Conservation (phyloP, 2,888 invertebrate species). For the Tyria jacobaeae region DNA sequence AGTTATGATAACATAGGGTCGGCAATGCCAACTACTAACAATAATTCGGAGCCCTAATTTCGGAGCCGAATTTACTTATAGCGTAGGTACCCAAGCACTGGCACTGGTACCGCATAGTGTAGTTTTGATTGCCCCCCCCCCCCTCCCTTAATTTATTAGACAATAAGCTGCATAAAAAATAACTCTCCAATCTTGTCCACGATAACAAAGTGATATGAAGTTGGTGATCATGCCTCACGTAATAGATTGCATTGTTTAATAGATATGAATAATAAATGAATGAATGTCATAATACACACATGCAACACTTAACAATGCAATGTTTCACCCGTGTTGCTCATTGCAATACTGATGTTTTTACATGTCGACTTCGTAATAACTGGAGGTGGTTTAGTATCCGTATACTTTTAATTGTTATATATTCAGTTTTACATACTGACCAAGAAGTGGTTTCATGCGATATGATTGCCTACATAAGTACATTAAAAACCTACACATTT, state of each 20-base stretch:
- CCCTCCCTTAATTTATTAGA: background rate
- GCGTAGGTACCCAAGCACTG: too few relatives aligned
- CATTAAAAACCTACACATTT: too few relatives aligned
- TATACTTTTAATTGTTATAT: background rate
- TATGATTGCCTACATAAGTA: too few relatives aligned
- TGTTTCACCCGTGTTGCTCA: conserved; percentile 15
- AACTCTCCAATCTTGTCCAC: background rate
- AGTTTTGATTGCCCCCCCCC: too few relatives aligned
- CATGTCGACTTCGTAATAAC: background rate
- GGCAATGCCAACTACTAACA: too few relatives aligned
- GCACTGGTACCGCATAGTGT: too few relatives aligned
- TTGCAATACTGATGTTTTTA: conserved; percentile 4
- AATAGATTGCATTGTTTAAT: conserved; percentile 6
- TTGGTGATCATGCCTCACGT: conserved; percentile 5
- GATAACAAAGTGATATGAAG: background rate
- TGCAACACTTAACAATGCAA: conserved; percentile 6
- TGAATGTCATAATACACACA: conserved; percentile 8
- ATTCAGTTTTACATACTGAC: background rate
- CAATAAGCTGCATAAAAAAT: background rate
- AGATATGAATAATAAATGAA: conserved; percentile 8
- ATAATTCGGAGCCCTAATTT: background rate
- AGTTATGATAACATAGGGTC: too few relatives aligned
- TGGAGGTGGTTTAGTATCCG: background rate
- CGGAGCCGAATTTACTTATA: too few relatives aligned
- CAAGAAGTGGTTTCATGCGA: background rate